Evolutionary conservation across 2,888 invertebrate species (phyloP).

Genomic region (Phrixothrix hirtus): DNA sequence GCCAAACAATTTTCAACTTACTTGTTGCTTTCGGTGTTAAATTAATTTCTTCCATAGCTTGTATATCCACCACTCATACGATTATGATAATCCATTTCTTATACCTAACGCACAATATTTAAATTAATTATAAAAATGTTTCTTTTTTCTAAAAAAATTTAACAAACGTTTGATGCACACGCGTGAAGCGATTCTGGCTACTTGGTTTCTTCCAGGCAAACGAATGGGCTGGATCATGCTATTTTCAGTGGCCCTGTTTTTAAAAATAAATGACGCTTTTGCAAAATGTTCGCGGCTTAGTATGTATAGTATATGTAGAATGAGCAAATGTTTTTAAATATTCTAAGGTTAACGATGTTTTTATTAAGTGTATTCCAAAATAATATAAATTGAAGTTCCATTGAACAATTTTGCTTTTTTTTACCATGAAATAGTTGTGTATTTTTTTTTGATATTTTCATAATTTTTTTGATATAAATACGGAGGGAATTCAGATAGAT

Average conservation of each 20-base stretch:
- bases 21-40: constrained; percentile 4
- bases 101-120: constrained; percentile 12
- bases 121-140: background rate
- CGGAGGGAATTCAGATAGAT: background rate
- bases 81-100: constrained; percentile 38
- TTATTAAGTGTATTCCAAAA: background rate
- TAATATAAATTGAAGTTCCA: background rate
- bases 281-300: constrained; percentile 38
- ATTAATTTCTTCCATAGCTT: constrained; percentile 37
- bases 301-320: constrained; percentile 26
- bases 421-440: too few species aligned
- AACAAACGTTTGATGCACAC: constrained; percentile 42
- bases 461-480: too few species aligned
- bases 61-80: constrained; percentile 28
- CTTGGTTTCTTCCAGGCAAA: constrained; percentile 44
- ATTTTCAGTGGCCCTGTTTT: constrained; percentile 48
- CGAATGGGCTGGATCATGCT: constrained; percentile 42
- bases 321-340: constrained; percentile 18
- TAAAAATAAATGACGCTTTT: constrained; percentile 47
- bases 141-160: constrained; percentile 19
- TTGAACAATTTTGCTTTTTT: too few species aligned
- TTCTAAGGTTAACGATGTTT: background rate
- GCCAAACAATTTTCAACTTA: constrained; percentile 13
- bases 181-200: constrained; percentile 46
- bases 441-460: too few species aligned